Evolutionary conservation across 1,140 invertebrate species (phyloP).

Genomic region (Caenorhabditis brenneri): DNA sequence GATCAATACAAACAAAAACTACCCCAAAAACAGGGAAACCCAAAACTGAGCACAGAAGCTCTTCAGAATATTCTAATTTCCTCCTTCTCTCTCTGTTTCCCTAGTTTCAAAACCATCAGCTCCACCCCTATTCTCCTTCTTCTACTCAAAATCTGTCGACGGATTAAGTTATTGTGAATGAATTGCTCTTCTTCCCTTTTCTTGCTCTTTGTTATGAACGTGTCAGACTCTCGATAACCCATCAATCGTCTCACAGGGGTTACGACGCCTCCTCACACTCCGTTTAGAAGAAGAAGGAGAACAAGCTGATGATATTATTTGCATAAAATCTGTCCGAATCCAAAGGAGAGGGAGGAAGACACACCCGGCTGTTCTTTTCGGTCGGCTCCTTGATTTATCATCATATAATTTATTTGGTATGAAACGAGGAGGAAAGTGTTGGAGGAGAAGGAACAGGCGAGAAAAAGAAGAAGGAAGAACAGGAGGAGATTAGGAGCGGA

Average conservation of each 20-base stretch:
- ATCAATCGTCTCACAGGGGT: slow-evolving; percentile 31
- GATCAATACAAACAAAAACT: too few relatives aligned
- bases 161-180: slow-evolving; percentile 42
- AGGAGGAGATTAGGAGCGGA: neutral
- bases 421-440: too few relatives aligned
- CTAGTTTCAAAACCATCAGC: neutral
- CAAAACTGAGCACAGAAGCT: too few relatives aligned
- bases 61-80: neutral
- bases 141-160: slow-evolving; percentile 26
- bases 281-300: neutral
- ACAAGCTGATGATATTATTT: slow-evolving; percentile 42
- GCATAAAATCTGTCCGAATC: slow-evolving; percentile 37
- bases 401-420: slow-evolving; percentile 42
- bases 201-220: slow-evolving; percentile 36
- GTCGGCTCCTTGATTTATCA: slow-evolving; percentile 36
- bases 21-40: too few relatives aligned
- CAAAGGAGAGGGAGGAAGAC: too few relatives aligned
- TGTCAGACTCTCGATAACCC: slow-evolving; percentile 41
- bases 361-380: slow-evolving; percentile 26
- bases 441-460: neutral
- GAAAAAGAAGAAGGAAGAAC: neutral
- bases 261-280: neutral
- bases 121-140: neutral
- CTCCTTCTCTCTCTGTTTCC: too few relatives aligned
- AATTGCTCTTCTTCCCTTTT: slow-evolving; percentile 1